These are phyloP conservation scores for Sanderia malayensis DNA, from an alignment of 30 jellyfish, hydroid and myxozoan species.

Conservation along the genomic window DNA sequence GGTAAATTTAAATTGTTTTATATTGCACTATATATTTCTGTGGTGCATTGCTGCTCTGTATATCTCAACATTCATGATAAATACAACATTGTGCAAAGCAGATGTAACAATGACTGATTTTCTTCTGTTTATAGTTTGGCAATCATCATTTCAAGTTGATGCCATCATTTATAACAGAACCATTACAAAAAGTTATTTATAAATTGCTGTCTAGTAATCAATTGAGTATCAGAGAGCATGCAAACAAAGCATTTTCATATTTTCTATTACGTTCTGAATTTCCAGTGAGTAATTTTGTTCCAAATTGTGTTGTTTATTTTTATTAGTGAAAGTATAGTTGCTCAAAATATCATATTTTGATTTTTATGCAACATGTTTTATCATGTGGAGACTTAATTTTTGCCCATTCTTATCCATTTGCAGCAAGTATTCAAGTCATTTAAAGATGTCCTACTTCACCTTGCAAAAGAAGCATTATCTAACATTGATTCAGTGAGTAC, in stretches of 20 bases:
- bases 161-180: conserved; percentile 65
- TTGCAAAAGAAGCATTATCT: conserved; percentile 24
- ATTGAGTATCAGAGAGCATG: conserved; percentile 79
- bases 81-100: too few species aligned
- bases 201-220: conserved; percentile 62
- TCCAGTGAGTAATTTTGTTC: too few species aligned
- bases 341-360: too few species aligned
- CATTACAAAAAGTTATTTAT: conserved; percentile 56
- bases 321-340: too few species aligned
- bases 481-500: conserved; percentile 10
- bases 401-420: neutral
- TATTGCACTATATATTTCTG: too few species aligned
- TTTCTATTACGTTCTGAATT: conserved; percentile 70
- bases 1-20: too few species aligned
- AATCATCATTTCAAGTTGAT: conserved; percentile 41
- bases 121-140: conserved; percentile 63
- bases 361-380: too few species aligned
- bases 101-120: neutral
- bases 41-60: too few species aligned
- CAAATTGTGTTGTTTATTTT: too few species aligned
- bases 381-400: too few species aligned
- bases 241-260: conserved; percentile 70
- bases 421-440: conserved; percentile 41
- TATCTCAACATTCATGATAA: too few species aligned
- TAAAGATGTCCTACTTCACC: conserved; percentile 43